Percentiles rank a stretch among this genome's conserved stretches.
phyloP scores from a whole-genome alignment of 2,797 vertebrate species.

The Dicrostonyx torquatus region DNA sequence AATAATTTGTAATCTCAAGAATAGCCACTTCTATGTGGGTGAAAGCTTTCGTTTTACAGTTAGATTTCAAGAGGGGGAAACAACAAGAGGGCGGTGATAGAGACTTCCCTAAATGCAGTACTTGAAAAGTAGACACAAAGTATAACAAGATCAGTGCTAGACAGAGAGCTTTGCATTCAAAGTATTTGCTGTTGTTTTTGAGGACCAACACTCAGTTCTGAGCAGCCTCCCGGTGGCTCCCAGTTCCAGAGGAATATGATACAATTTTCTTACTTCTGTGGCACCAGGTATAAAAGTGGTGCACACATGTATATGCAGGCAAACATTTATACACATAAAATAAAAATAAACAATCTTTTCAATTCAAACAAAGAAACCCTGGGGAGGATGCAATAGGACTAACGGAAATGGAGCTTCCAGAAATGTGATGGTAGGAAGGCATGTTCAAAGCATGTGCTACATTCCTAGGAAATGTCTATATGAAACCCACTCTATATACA shows the following conservation, averaged over 20 bases:
- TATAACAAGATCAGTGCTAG: neutral
- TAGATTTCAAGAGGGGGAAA: neutral
- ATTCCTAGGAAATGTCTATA: neutral
- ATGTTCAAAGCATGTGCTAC: neutral
- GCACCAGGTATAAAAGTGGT: neutral
- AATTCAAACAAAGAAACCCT: neutral
- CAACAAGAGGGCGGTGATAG: neutral
- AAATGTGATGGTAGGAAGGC: neutral
- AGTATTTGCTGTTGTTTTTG: neutral
- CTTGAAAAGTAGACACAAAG: neutral
- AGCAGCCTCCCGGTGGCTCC: neutral
- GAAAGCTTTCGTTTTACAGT: neutral
- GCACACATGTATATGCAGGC: too few species aligned
- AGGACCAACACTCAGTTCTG: neutral
- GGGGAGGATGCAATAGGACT: neutral
- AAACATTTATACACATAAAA: neutral
- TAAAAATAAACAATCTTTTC: neutral
- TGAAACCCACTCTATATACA: neutral
- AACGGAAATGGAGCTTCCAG: neutral
- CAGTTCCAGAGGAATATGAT: neutral
- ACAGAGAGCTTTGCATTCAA: neutral
- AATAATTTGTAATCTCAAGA: neutral
- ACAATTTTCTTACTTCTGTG: neutral
- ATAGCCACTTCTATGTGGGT: neutral
- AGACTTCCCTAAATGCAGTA: neutral